Base-by-base conservation (phyloP, 92 coral and sea anemone genomes). In the Parazoanthus darwini region DNA sequence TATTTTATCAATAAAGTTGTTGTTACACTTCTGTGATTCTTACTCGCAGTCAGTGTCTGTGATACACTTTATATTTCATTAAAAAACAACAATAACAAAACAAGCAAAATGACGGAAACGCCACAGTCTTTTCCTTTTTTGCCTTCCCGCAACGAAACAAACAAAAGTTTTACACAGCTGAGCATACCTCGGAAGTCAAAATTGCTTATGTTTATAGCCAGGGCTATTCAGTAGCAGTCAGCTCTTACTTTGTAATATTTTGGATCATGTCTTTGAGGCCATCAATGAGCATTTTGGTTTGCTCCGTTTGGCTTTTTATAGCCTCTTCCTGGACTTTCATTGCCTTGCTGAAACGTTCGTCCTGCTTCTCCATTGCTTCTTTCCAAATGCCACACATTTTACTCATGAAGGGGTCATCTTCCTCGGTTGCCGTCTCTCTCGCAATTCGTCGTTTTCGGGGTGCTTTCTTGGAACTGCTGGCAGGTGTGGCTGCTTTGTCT, bases 301-400 rank as follows among this genome's bases (percentile, higher is more conserved):
- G 88, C 80, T 68, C 59, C 63, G 88, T 85, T 51, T 85, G 88
- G 78, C 78, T 85, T 85, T 73, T 25, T 36, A 85, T 85, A 18
- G 79, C 88, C 39, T 68, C 67, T 85, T 85, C 36, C 59, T 73
- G 88, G 48, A 73, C 2, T 46, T 85, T 36, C 79, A 85, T 38
- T 20, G 78, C 37, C 75, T 23, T 66, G 9, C 16, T 43, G 23
- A 85, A 85, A 13, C 88, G 79, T 72, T 85, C 78, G 4, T 85
- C 66, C 59, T 85, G 88, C 59, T 85, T 66, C 14, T 37, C 10
- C 56, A 74, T 13, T 10, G 78, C 15, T 20, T 74, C 79, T 15
- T 11, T 75, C 79, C 79, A 75, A 8, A 80, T 80, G 85, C 72
- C 72, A 51, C 85, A 80, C 20, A 63, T 20, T 13, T 22, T 13